Evolutionary conservation across 2,888 invertebrate species (phyloP).

Genomic region (Aplocera efformata): DNA sequence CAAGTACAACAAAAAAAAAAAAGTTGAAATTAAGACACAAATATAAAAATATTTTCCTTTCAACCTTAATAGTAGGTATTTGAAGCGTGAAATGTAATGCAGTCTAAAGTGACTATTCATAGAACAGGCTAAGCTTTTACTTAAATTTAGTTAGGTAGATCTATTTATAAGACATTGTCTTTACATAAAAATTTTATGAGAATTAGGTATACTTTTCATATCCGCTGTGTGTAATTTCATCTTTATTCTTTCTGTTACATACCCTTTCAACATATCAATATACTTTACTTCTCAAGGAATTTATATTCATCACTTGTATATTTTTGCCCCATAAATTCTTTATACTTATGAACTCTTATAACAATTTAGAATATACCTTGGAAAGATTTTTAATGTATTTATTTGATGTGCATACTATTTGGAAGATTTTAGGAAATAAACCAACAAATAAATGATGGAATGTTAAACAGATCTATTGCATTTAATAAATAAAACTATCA

Average conservation of each 20-base stretch:
- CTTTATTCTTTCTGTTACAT: constrained; percentile 33
- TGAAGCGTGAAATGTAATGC: constrained; percentile 5
- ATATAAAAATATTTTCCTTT: constrained; percentile 8
- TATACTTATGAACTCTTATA: constrained; percentile 73
- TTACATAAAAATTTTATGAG: constrained; percentile 49
- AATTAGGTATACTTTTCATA: constrained; percentile 35
- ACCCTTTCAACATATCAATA: constrained; percentile 36
- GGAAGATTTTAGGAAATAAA: too few relatives aligned
- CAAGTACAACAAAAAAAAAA: constrained; percentile 1
- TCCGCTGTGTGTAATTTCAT: constrained; percentile 32
- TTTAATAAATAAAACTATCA: too few relatives aligned
- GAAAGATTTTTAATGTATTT: constrained; percentile 24
- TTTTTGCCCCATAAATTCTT: constrained; percentile 62
- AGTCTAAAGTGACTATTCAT: neutral
- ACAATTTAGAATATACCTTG: constrained; percentile 74
- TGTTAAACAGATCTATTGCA: neutral
- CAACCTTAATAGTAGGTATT: neutral
- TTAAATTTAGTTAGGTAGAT: constrained; percentile 23
- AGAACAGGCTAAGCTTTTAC: neutral
- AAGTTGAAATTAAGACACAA: neutral
- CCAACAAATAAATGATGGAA: constrained; percentile 4
- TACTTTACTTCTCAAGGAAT: constrained; percentile 42
- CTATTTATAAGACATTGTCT: constrained; percentile 44
- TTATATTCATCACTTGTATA: constrained; percentile 48
- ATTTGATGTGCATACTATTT: constrained; percentile 32